Evolutionary conservation across 2,888 invertebrate genomes (phyloP), one percentile per base, ranked within the genome.

Genomic region (Eupithecia vulgata): DNA sequence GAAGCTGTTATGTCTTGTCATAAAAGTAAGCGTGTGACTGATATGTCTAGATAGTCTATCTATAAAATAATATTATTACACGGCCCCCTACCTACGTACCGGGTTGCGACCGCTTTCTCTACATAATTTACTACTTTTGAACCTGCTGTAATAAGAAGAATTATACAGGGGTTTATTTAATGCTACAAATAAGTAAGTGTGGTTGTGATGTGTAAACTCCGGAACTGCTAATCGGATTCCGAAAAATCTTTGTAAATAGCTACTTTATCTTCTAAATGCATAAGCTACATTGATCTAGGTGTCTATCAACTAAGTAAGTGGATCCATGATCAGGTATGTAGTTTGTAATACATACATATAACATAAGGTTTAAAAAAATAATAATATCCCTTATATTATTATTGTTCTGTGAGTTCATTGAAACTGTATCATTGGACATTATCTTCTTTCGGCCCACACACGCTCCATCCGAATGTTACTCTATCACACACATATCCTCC

Each of bases 401-500:
- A 25, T 34, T 61, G 17, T 17, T 8, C 57, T 66, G 71, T 65
- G 65, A 30, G 52, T 57, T 68, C 62, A 74, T 71, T 73, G 70
- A 76, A 79, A 72, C 74, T 75, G 71, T 76, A 77, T 76, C 78
- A 75, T 73, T 70, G 73, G 72, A 76, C 76, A 80, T 81, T 83
- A 83, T 85, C 81, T 61, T 75, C 73, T 61, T 76, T 71, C 81
- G 74, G 75, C 84, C 85, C 82, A 84, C 85, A 75, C 61, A 65
- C 81, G 61, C 64, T 59, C 21, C 42, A 72, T 79, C 76, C 72
- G 76, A 68, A 76, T 70, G 35, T 30, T 21, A n/a, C 35, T 52
- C 66, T 25, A 85, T 87, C 13, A 86, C 87, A 87, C 86, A 86
- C 81, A 87, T n/a, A n/a, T n/a, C n/a, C n/a, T n/a, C n/a, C n/a